These are phyloP conservation scores for Leptinotarsa undecemlineata DNA, from an alignment of 1,140 invertebrate genomes.

Conservation along the genomic window DNA sequence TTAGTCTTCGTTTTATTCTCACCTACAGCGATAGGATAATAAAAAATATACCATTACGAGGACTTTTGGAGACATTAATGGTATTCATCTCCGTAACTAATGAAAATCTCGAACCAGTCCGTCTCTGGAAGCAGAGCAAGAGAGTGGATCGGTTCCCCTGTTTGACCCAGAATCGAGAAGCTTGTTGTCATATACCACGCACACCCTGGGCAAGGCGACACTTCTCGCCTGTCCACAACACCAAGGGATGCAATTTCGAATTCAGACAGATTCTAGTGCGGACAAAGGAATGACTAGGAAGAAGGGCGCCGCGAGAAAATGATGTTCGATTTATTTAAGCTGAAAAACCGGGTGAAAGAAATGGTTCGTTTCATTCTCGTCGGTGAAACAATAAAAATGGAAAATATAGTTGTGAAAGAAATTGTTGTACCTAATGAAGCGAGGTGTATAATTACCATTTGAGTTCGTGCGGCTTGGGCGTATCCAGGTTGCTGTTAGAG, in stretches of 20 bases:
- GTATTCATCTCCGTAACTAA: too few relatives aligned
- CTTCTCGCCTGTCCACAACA: slow-evolving; percentile 7
- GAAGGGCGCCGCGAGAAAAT: background rate
- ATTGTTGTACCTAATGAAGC: too few relatives aligned
- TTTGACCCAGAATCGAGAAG: slow-evolving; percentile 2
- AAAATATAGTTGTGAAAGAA: too few relatives aligned
- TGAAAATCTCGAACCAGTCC: background rate
- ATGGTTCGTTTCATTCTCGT: background rate
- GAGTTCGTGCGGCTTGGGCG: too few relatives aligned
- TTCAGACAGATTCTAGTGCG: background rate
- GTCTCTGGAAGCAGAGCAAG: background rate
- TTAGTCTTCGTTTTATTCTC: too few relatives aligned
- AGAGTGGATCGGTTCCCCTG: background rate
- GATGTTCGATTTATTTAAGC: background rate
- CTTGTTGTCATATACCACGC: slow-evolving; percentile 2
- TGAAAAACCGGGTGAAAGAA: background rate
- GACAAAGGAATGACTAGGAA: background rate
- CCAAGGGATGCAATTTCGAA: background rate
- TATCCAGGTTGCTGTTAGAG: too few relatives aligned
- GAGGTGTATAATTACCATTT: too few relatives aligned
- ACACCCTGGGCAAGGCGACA: background rate
- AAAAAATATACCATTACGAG: too few relatives aligned
- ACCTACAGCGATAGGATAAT: too few relatives aligned
- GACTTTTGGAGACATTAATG: too few relatives aligned
- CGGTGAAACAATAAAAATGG: too few relatives aligned